phyloP scores from a whole-genome alignment of 2,797 vertebrate species.

The Tragelaphus eurycerus region DNA sequence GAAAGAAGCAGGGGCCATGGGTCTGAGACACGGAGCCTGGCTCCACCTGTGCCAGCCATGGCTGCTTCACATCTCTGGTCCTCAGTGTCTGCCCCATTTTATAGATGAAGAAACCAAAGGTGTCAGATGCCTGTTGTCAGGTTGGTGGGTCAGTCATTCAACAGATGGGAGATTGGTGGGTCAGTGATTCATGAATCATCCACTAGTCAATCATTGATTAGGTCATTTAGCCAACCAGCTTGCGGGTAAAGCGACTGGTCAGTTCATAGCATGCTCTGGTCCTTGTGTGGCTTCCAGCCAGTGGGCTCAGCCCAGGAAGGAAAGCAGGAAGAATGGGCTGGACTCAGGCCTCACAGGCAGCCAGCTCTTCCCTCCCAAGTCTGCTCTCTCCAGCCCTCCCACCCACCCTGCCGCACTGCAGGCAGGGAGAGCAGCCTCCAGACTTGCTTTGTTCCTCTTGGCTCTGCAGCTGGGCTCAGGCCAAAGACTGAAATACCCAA shows the following conservation, averaged over 20 bases:
- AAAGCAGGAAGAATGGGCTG: neutral
- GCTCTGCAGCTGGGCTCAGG: neutral
- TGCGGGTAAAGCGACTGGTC: rapidly evolving
- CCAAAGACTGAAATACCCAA: neutral
- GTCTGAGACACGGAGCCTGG: neutral
- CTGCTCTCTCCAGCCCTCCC: neutral
- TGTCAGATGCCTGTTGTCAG: neutral
- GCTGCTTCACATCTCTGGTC: neutral
- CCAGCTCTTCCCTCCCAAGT: neutral
- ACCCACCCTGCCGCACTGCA: neutral
- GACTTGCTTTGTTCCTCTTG: neutral
- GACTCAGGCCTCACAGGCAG: neutral
- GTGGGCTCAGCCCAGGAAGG: neutral
- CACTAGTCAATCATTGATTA: neutral
- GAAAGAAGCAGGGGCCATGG: neutral
- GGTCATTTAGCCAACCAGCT: neutral
- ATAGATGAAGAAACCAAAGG: neutral
- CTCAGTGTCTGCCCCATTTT: neutral
- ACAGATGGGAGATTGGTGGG: neutral
- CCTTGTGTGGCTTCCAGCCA: neutral
- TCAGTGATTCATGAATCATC: neutral
- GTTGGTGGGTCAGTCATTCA: neutral
- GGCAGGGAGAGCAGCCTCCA: neutral
- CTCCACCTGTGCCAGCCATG: neutral
- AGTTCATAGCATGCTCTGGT: neutral